Evolutionary conservation across 2,888 invertebrate species (phyloP).

Genomic region (Drosophila seclusa): DNA sequence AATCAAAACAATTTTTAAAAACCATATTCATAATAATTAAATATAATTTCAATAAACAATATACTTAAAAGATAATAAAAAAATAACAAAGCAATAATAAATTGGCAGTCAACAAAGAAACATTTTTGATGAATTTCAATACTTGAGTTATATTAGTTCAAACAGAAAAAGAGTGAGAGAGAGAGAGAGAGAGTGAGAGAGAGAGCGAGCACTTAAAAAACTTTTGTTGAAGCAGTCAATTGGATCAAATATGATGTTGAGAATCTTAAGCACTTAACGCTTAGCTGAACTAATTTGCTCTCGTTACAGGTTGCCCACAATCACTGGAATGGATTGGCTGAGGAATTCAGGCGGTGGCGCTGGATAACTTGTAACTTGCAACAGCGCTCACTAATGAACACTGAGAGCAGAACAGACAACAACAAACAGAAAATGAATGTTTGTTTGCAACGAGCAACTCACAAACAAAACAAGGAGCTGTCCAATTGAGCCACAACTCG

Average conservation of each 20-base stretch:
- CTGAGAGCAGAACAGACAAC: slow-evolving; percentile 8
- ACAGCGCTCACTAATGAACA: slow-evolving; percentile 60
- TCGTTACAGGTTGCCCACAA: slow-evolving; percentile 39
- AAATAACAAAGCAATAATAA: background rate
- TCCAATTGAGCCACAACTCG: slow-evolving; percentile 41
- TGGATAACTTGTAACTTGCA: slow-evolving; percentile 45
- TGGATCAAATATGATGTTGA: slow-evolving; percentile 54
- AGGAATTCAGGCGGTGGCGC: slow-evolving; percentile 24
- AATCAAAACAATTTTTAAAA: background rate
- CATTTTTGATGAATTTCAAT: background rate
- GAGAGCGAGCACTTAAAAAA: slow-evolving; percentile 30
- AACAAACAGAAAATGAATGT: background rate
- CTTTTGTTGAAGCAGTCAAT: slow-evolving; percentile 49
- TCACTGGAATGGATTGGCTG: slow-evolving; percentile 25
- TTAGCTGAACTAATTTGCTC: slow-evolving; percentile 68
- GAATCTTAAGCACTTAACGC: slow-evolving; percentile 65
- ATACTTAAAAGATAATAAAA: background rate
- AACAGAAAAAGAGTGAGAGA: background rate
- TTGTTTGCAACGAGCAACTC: slow-evolving; percentile 43
- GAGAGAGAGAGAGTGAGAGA: background rate
- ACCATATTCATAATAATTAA: background rate
- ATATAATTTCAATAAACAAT: background rate
- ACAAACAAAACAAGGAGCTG: slow-evolving; percentile 17
- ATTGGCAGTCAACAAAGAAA: background rate
- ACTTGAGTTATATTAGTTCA: background rate